A percentile compares a stretch with the other conserved stretches of the same genome.
phyloP scores from a whole-genome alignment of 2,888 invertebrate genomes.

The Leistus spinibarbis region DNA sequence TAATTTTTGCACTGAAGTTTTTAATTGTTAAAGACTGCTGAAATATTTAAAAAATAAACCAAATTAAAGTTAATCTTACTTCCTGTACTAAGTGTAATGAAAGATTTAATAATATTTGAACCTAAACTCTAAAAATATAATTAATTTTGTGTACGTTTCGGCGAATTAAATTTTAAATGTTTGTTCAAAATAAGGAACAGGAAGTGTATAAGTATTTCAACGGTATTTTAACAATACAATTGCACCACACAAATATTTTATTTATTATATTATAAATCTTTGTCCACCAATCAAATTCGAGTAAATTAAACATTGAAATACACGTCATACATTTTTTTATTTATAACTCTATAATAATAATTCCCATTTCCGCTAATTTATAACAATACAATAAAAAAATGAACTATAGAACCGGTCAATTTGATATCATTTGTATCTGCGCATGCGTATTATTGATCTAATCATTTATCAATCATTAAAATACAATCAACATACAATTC shows the following conservation, averaged over 20 bases:
- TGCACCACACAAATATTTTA: slow-evolving; percentile 29
- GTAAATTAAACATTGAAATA: slow-evolving; percentile 30
- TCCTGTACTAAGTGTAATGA: neutral
- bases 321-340: slow-evolving; percentile 27
- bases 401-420: neutral
- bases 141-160: slow-evolving; percentile 1
- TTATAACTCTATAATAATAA: slow-evolving; percentile 20
- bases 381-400: neutral
- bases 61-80: neutral
- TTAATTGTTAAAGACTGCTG: slow-evolving; percentile 1
- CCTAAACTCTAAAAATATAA: slow-evolving; percentile 2
- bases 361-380: slow-evolving; percentile 27
- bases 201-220: slow-evolving; percentile 25
- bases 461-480: slow-evolving; percentile 27
- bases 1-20: slow-evolving; percentile 15
- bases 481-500: slow-evolving; percentile 13
- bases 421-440: slow-evolving; percentile 17
- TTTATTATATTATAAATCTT: slow-evolving; percentile 20
- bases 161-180: neutral
- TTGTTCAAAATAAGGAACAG: neutral
- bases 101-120: no score
- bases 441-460: slow-evolving; percentile 20
- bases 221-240: slow-evolving; percentile 16
- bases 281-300: slow-evolving; percentile 35
- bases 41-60: neutral